phyloP scores from a whole-genome alignment of 2,888 invertebrate species.

The Ophion ellenae region DNA sequence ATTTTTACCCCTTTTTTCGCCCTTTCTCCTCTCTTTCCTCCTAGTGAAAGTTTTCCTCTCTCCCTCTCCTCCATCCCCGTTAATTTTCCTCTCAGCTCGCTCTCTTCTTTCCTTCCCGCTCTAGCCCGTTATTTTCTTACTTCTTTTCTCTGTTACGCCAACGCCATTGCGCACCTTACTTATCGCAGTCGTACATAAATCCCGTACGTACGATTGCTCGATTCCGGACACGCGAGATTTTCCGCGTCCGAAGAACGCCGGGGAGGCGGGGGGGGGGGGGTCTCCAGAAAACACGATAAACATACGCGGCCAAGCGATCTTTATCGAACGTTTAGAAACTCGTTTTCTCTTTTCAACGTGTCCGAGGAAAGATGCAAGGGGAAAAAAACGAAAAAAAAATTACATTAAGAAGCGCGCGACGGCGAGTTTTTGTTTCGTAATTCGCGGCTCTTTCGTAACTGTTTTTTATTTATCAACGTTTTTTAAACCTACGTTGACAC shows the following conservation, averaged over 20 bases:
- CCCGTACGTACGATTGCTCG: conserved; percentile 37
- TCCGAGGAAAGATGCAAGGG: background rate
- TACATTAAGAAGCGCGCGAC: background rate
- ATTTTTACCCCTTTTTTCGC: background rate
- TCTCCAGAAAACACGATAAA: conserved; percentile 44
- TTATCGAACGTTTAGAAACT: conserved; percentile 66
- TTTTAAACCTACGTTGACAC: too few species aligned
- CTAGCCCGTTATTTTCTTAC: background rate
- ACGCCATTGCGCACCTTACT: background rate
- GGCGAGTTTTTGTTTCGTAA: conserved; percentile 24
- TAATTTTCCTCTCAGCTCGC: conserved; percentile 14
- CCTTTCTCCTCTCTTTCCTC: background rate
- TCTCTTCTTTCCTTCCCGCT: background rate
- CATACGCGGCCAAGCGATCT: conserved; percentile 50
- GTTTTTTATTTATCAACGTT: background rate
- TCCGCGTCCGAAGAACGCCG: background rate
- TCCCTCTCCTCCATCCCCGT: background rate
- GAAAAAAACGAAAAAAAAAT: background rate
- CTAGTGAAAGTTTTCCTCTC: conserved; percentile 27
- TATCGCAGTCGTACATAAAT: conserved; percentile 19
- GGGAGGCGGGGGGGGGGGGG: background rate
- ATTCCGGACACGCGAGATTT: conserved; percentile 52
- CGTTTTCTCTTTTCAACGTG: conserved; percentile 58
- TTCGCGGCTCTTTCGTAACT: background rate
- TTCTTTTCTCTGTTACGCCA: background rate